Percentiles rank a stretch among this genome's conserved stretches.
Evolutionary conservation across 2,797 vertebrate species (phyloP).

Genomic region (Protosalanx chinensis): DNA sequence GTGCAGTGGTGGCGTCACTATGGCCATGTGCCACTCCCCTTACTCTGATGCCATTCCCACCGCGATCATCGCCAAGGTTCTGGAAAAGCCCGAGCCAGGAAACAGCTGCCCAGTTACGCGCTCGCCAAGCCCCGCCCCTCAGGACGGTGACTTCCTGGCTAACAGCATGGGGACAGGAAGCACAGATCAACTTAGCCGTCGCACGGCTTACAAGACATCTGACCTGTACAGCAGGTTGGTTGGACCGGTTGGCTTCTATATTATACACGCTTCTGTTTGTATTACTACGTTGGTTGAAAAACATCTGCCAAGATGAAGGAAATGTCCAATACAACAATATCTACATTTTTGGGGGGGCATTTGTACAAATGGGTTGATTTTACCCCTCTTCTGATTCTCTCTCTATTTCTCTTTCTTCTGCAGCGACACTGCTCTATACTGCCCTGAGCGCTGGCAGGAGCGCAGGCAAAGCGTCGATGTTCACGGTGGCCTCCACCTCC

Average conservation of each 20-base stretch:
- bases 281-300: neutral
- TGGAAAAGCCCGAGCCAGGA: conserved; percentile 87
- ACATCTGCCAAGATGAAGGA: neutral
- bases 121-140: conserved; percentile 76
- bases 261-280: neutral
- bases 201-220: conserved; percentile 76
- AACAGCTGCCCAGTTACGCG: conserved; percentile 80
- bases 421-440: conserved; percentile 92
- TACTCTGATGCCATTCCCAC: conserved; percentile 83
- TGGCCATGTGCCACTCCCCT: conserved; percentile 77
- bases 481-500: conserved; percentile 77
- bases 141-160: conserved; percentile 73
- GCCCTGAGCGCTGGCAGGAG: conserved; percentile 80
- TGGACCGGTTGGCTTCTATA: too few relatives aligned
- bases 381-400: too few relatives aligned
- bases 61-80: conserved; percentile 82
- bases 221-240: conserved; percentile 84
- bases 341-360: too few relatives aligned
- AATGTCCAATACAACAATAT: neutral
- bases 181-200: conserved; percentile 73
- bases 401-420: conserved; percentile 30
- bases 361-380: too few relatives aligned
- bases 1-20: conserved; percentile 65
- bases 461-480: conserved; percentile 84
- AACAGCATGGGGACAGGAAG: conserved; percentile 68